Evolutionary conservation across 2,113 vertebrate species (phyloP), one percentile per base, ranked within the genome.

Genomic region (Megaptera novaeangliae): DNA sequence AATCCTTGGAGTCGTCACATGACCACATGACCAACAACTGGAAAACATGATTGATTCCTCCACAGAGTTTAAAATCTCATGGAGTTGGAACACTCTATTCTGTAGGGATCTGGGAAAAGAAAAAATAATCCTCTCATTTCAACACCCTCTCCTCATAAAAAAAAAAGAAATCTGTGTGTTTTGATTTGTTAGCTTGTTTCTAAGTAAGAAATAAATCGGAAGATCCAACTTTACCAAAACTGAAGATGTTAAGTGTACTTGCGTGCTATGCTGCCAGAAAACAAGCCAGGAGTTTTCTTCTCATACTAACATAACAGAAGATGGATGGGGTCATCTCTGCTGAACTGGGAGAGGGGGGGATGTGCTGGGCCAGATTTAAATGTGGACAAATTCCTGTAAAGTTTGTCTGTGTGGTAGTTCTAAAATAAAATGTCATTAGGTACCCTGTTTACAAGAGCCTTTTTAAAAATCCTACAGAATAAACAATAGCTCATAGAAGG

Each of bases 141-240:
- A 90, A 93, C 41, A 94, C 12, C 31, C 6, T 64, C 39, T 87
- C 5, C 64, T 89, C 39, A 23, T 82, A 8, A 21, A n/a, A 4
- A 31, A 31, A 41, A 49, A 46, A 46, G 90, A 78, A 61, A 46
- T 36, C 29, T 66, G 2, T 23, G 14, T 66, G 55, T 69, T 95
- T 69, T 52, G 57, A 86, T 64, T 72, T 78, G 10, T 86, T 96
- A 75, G 10, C 34, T 83, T 83, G n/a, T 75, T 92, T 89, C 87
- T 90, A 68, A 91, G 14, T 81, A 74, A 88, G 74, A 97, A 93
- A 83, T 64, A 94, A 91, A 77, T 96, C 75, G 46, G 5, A 87
- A 74, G 12, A 71, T 91, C 52, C 52, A 74, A 14, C 15, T 85
- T 93, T 27, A 61, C 49, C 57, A 59, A 81, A 80, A 46, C 7